Evolutionary conservation across 2,113 vertebrate species (phyloP).

Genomic region (Eupsittula cactorum): DNA sequence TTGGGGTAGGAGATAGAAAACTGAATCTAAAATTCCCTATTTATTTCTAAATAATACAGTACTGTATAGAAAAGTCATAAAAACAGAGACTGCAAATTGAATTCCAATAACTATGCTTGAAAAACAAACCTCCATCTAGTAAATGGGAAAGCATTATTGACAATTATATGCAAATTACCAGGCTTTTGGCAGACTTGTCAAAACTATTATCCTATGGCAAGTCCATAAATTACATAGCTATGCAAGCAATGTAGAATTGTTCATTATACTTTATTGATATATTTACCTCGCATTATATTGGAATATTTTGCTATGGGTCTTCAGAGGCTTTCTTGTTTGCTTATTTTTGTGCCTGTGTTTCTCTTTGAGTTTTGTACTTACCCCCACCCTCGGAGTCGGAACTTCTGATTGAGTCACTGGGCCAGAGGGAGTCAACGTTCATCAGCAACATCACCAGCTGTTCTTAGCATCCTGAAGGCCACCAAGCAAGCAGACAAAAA

Average conservation of each 20-base stretch:
- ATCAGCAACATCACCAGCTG: background rate
- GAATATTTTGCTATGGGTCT: slow-evolving; percentile 10
- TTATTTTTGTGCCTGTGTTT: background rate
- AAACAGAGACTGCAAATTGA: slow-evolving; percentile 62
- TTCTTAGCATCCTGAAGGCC: background rate
- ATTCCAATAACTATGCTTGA: slow-evolving; percentile 65
- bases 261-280: slow-evolving; percentile 64
- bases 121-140: slow-evolving; percentile 61
- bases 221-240: slow-evolving; percentile 61
- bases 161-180: slow-evolving; percentile 69
- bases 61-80: slow-evolving; percentile 61
- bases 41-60: slow-evolving; percentile 59
- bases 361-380: background rate
- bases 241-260: slow-evolving; percentile 48
- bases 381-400: background rate
- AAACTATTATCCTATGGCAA: slow-evolving; percentile 65
- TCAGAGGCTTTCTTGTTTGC: background rate
- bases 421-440: background rate
- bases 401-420: background rate
- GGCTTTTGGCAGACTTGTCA: slow-evolving; percentile 59
- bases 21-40: slow-evolving; percentile 26
- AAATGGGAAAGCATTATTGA: slow-evolving; percentile 65
- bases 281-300: background rate
- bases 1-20: slow-evolving; percentile 21
- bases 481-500: background rate